phyloP scores from a whole-genome alignment of 2,113 vertebrate genomes.

The Ciconia maguari region DNA sequence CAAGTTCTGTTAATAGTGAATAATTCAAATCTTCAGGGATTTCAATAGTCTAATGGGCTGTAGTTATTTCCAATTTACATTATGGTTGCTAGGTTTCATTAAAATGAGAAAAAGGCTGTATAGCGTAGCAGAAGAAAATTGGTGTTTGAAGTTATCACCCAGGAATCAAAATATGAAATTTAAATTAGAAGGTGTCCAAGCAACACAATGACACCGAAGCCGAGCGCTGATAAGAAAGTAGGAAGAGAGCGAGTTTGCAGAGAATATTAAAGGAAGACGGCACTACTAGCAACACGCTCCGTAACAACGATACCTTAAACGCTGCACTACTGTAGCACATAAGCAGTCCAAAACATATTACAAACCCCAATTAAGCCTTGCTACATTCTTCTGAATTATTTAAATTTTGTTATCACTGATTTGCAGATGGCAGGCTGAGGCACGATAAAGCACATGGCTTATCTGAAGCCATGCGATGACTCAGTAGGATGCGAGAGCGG shows the following conservation, averaged over 20 bases:
- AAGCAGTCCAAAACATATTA: background rate
- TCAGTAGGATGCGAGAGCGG: background rate
- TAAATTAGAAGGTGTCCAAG: constrained; percentile 55
- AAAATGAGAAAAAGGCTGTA: constrained; percentile 42
- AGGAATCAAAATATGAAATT: constrained; percentile 61
- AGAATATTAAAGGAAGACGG: background rate
- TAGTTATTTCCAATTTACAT: constrained; percentile 59
- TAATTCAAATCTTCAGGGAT: constrained; percentile 53
- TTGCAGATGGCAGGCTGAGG: constrained; percentile 35
- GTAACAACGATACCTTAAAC: background rate
- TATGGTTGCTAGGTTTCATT: constrained; percentile 61
- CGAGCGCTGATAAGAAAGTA: background rate
- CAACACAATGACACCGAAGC: constrained; percentile 26
- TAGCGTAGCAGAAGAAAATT: constrained; percentile 23
- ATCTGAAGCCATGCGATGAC: background rate
- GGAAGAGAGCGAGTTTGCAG: background rate
- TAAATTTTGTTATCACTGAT: constrained; percentile 21
- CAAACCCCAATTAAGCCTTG: background rate
- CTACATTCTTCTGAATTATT: background rate
- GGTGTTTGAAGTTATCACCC: constrained; percentile 46
- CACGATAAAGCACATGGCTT: background rate
- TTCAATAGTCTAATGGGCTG: constrained; percentile 48
- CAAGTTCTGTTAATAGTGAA: constrained; percentile 65
- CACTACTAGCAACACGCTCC: background rate
- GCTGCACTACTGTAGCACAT: background rate